These are phyloP conservation scores for Chelon auratus DNA, from an alignment of 2,797 vertebrate genomes.

Conservation along the genomic window DNA sequence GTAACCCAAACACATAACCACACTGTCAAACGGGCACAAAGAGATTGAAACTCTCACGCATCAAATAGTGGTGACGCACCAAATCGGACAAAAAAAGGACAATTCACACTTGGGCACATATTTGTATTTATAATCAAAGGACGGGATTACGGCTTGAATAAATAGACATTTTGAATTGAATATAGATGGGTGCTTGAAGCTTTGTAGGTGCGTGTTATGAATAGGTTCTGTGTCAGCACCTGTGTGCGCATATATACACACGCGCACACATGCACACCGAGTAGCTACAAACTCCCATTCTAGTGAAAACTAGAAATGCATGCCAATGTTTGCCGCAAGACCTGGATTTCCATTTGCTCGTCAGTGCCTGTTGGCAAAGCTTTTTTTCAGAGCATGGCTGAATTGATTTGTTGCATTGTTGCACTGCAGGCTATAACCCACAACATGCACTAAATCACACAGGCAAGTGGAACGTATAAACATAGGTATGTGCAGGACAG, in stretches of 20 bases:
- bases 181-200: constrained; percentile 54
- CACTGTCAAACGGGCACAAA: constrained; percentile 29
- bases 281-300: constrained; percentile 10
- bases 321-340: constrained; percentile 41
- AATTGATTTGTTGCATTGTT: constrained; percentile 57
- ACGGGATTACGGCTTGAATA: constrained; percentile 45
- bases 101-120: constrained; percentile 36
- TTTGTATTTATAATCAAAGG: constrained; percentile 51
- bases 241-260: constrained; percentile 16
- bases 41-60: constrained; percentile 31
- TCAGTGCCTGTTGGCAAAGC: constrained; percentile 38
- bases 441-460: constrained; percentile 46
- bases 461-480: constrained; percentile 20
- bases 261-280: background rate
- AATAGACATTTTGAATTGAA: constrained; percentile 55
- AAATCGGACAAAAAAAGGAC: constrained; percentile 53
- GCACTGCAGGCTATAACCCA: constrained; percentile 34
- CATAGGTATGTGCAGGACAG: constrained; percentile 11
- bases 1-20: constrained; percentile 65
- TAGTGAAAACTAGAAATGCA: constrained; percentile 35
- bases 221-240: constrained; percentile 31
- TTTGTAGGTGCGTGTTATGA: constrained; percentile 19
- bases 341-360: constrained; percentile 59
- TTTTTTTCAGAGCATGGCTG: constrained; percentile 38
- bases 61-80: constrained; percentile 36